Percentiles rank a stretch among this genome's conserved stretches.
Evolutionary conservation across 64 coral and sea anemone species (phyloP).

Genomic region (Porites lutea): DNA sequence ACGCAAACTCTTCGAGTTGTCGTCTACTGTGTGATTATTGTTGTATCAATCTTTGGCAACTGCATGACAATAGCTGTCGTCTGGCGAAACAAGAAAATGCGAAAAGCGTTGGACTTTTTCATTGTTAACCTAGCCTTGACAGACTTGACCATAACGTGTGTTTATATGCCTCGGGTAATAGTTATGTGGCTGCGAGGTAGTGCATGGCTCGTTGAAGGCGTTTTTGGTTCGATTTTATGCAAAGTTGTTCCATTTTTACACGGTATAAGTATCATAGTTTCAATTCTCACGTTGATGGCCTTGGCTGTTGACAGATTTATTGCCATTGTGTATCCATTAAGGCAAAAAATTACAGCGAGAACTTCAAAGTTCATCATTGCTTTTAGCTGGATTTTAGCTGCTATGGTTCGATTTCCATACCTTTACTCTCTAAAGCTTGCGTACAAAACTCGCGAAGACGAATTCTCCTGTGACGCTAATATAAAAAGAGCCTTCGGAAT

Average conservation of each 20-base stretch:
- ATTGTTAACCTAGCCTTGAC: conserved; percentile 43
- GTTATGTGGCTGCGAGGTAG: conserved; percentile 32
- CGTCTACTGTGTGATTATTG: conserved; percentile 51
- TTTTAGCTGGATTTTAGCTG: conserved; percentile 30
- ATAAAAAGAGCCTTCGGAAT: conserved; percentile 16
- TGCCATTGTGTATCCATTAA: conserved; percentile 35
- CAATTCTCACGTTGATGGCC: conserved; percentile 30
- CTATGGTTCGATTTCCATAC: conserved; percentile 44
- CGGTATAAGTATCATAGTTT: conserved; percentile 24
- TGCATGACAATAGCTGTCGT: conserved; percentile 28
- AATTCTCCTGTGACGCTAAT: background rate
- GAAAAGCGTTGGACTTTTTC: conserved; percentile 48
- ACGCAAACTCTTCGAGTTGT: background rate
- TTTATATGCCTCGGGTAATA: conserved; percentile 58
- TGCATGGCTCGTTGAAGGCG: conserved; percentile 22
- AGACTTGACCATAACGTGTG: conserved; percentile 42
- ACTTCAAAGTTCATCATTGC: conserved; percentile 21
- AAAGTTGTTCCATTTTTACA: conserved; percentile 60
- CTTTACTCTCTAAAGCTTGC: background rate
- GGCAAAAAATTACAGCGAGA: conserved; percentile 6
- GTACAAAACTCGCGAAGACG: background rate
- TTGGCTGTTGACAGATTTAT: conserved; percentile 37
- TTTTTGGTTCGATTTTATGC: conserved; percentile 36
- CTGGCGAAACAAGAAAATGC: conserved; percentile 12
- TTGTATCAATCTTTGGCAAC: conserved; percentile 41